Evolutionary conservation across 1,140 invertebrate genomes (phyloP), one percentile per base, ranked within the genome.

Genomic region (Diachasmimorpha longicaudata): DNA sequence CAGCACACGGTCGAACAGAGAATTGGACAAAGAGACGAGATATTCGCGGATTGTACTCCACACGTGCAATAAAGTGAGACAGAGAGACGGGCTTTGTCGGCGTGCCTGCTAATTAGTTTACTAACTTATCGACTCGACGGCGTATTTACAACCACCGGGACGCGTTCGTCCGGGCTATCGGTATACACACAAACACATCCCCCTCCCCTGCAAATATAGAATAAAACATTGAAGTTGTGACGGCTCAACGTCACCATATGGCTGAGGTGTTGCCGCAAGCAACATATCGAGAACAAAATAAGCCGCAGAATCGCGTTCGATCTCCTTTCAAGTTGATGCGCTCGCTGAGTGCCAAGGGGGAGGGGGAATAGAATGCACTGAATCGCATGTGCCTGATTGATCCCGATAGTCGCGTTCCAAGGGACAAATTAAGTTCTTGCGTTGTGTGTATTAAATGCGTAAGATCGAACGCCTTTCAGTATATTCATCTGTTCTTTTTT

Each of bases 81-180:
- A 63, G 52, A 25, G 25, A 81, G 80, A 83, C 78, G 79, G 79
- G 86, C 88, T 89, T 89, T 88, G 87, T 88, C 87, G 88, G 87
- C 87, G 80, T 83, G 31, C 78, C 80, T 83, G 85, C 86, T 89
- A 88, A 89, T 89, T 88, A 88, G 87, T 89, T 89, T 88, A 88
- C 87, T 86, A 87, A 87, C 85, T 89, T 89, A 89, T 89, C 84
- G 87, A 86, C 82, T 82, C 81, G 78, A 77, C 77, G 78, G 76
- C 78, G 83, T 86, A 85, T 86, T 84, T 84, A 84, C 79, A 79
- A 72, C 66, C 69, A 46, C 68, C 46, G 25, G 70, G 10, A 14
- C 36, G 58, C 19, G 58, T 23, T 66, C 58, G 36, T 13, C 39
- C 39, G 23, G 14, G 9, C 10, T 14, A 66, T 66, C 21, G 21